Evolutionary conservation across 1,140 invertebrate species (phyloP).

Genomic region (Cardiocondyla obscurior): DNA sequence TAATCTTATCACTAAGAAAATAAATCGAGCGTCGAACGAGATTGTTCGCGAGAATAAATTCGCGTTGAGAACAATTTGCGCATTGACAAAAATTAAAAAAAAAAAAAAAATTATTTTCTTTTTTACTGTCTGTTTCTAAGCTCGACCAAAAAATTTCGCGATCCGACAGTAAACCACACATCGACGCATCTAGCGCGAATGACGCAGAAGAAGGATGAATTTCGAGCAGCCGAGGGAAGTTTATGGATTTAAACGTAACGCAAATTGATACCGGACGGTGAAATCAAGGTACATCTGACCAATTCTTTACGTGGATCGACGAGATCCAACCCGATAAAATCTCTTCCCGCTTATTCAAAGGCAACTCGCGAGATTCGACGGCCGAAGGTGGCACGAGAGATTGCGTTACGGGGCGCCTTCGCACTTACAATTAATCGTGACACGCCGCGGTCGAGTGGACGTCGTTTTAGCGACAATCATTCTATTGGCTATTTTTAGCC

Average conservation of each 20-base stretch:
- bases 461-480: slow-evolving; percentile 78
- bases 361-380: background rate
- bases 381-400: slow-evolving; percentile 9
- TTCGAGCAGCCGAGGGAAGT: background rate
- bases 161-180: background rate
- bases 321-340: background rate
- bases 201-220: background rate
- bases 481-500: slow-evolving; percentile 83
- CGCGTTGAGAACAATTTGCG: background rate
- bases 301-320: background rate
- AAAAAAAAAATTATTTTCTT: too few relatives aligned
- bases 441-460: slow-evolving; percentile 68
- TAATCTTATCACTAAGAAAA: slow-evolving; percentile 18
- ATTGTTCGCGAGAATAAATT: background rate
- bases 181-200: background rate
- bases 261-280: background rate
- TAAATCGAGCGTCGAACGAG: background rate
- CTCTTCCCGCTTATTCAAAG: background rate
- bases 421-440: slow-evolving; percentile 62
- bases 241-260: background rate
- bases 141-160: too few relatives aligned
- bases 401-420: slow-evolving; percentile 55
- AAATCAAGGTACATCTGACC: background rate
- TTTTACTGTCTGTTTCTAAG: too few relatives aligned
- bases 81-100: too few relatives aligned